These are phyloP conservation scores for Varanus komodoensis DNA, from an alignment of 2,113 vertebrate genomes.

Conservation along the genomic window DNA sequence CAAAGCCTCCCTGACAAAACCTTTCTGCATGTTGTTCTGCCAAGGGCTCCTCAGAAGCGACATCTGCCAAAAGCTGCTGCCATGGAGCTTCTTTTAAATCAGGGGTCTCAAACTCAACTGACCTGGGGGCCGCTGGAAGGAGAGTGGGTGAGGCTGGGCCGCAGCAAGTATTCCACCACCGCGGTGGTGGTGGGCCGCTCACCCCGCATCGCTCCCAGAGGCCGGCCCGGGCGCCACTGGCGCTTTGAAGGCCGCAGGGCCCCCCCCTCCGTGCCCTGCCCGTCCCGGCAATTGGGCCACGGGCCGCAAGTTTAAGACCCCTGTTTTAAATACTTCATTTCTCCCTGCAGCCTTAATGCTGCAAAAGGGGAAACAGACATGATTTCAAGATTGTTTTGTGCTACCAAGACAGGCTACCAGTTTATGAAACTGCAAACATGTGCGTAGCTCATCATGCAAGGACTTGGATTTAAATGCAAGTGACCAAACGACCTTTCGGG, in stretches of 20 bases:
- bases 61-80: neutral
- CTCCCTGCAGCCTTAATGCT: accelerated
- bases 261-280: no score
- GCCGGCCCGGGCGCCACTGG: no score
- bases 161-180: no score
- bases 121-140: no score
- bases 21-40: neutral
- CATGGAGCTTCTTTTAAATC: neutral
- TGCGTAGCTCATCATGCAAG: neutral
- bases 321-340: neutral
- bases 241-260: no score
- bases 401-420: neutral
- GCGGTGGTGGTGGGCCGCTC: no score
- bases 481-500: neutral
- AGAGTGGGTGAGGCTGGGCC: no score
- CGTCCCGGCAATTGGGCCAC: no score
- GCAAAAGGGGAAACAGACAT: neutral
- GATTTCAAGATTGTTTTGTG: neutral
- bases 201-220: no score
- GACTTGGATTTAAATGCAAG: neutral
- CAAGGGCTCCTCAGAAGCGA: neutral
- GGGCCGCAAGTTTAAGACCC: no score
- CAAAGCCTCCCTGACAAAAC: no score
- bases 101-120: no score
- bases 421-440: neutral